Conservation (phyloP, 2,888 invertebrate genomes). For the Pachycephus smyrnensis region DNA sequence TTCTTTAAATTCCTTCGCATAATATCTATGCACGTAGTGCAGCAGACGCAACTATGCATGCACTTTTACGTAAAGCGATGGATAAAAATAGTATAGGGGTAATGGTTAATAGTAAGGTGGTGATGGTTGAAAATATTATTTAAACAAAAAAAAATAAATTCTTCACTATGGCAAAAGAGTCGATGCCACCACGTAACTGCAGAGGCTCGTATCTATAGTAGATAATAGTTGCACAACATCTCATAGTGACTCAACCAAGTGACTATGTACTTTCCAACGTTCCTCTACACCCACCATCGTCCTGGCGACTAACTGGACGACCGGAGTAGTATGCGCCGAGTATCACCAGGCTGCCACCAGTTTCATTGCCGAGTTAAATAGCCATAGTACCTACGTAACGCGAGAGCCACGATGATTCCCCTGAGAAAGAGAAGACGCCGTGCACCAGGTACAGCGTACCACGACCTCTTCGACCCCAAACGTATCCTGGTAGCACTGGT, state of each 20-base stretch:
- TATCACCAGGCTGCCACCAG: neutral
- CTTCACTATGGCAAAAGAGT: neutral
- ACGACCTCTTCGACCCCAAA: neutral
- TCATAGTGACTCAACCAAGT: slow-evolving; percentile 2
- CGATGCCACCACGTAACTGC: slow-evolving; percentile 10
- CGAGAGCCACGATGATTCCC: slow-evolving; percentile 21
- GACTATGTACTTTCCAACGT: slow-evolving; percentile 7
- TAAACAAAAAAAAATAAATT: neutral
- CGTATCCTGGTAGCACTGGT: neutral
- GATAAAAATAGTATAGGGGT: neutral
- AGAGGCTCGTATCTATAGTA: neutral
- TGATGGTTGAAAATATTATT: neutral
- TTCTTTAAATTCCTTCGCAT: no score
- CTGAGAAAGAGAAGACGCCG: slow-evolving; percentile 56
- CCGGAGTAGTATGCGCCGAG: slow-evolving; percentile 14
- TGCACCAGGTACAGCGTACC: slow-evolving; percentile 5
- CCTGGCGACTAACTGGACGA: slow-evolving; percentile 12
- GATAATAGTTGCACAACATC: neutral
- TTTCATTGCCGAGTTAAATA: slow-evolving; percentile 12
- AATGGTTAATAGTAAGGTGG: neutral
- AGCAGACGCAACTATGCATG: neutral
- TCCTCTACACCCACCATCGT: slow-evolving; percentile 4
- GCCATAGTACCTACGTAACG: slow-evolving; percentile 1
- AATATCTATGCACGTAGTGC: neutral
- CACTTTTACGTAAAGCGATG: neutral